Evolutionary conservation across 1,140 invertebrate species (phyloP).

Genomic region (Alviniconcha marisindica): DNA sequence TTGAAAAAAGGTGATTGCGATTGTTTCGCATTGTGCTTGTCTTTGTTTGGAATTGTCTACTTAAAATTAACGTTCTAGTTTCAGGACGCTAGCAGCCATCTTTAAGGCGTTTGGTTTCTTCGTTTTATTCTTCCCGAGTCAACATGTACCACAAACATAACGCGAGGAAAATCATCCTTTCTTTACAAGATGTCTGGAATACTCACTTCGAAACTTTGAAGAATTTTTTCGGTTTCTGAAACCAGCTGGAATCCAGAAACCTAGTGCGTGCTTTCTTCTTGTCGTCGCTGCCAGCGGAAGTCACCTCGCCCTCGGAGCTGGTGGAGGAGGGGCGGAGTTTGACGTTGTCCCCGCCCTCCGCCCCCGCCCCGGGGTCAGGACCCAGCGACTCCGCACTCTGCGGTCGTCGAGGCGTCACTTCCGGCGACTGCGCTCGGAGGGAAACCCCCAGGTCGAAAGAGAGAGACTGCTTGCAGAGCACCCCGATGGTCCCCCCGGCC

Average conservation of each 20-base stretch:
- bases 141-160: too few relatives aligned
- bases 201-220: conserved; percentile 75
- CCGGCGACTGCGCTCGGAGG: conserved; percentile 47
- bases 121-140: too few relatives aligned
- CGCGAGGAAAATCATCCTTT: too few relatives aligned
- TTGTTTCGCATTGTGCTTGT: too few relatives aligned
- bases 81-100: too few relatives aligned
- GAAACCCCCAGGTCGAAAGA: conserved; percentile 70
- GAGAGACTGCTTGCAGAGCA: conserved; percentile 70
- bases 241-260: conserved; percentile 68
- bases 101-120: too few relatives aligned
- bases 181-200: too few relatives aligned
- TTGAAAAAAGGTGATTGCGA: too few relatives aligned
- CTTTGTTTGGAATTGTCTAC: too few relatives aligned
- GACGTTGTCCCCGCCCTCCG: conserved; percentile 40
- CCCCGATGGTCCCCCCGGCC: conserved; percentile 70
- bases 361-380: conserved; percentile 28
- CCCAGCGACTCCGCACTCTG: conserved; percentile 8
- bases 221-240: conserved; percentile 70
- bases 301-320: conserved; percentile 61
- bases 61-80: too few relatives aligned
- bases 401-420: conserved; percentile 19
- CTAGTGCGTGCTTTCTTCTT: conserved; percentile 62
- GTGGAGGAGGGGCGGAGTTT: conserved; percentile 51
- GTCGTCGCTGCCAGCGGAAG: conserved; percentile 52